Evolutionary conservation across 2,113 vertebrate species (phyloP), one percentile per base, ranked within the genome.

Genomic region (Gymnocephalus cernua): DNA sequence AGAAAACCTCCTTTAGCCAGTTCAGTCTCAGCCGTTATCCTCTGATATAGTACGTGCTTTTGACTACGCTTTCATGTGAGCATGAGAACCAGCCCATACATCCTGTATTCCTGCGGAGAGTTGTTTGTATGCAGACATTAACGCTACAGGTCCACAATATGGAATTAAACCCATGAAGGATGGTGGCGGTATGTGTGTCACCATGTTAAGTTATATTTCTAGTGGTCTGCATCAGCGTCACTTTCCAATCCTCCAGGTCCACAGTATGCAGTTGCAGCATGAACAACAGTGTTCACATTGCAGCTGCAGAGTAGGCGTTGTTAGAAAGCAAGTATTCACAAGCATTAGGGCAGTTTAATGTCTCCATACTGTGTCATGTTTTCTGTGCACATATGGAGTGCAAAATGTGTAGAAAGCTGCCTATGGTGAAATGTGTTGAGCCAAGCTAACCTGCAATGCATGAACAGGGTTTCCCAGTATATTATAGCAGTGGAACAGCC

Each of bases 21-120:
- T 13, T 35, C 47, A 25, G 45, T 32, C 2, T 56, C 6, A 16
- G 62, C 38, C 44, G 51, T 19, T 19, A 56, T 57, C 10, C 29
- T 72, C n/a, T 80, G 21, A 58, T 44, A 16, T 38, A n/a, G n/a
- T n/a, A 27, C 41, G 48, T 74, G 44, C 54, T 58, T 48, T 59
- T 59, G 10, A n/a, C 25, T 29, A 23, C 0, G 25, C 14, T 58
- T 58, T 25, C 15, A 21, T 32, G 16, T 44, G 23, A 27, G 38
- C 35, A 32, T n/a, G 48, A 50, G 0, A 35, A 32, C 7, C 32
- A 27, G 11, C 15, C 12, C 61, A 27, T 53, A 15, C 41, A n/a
- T 29, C 4, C 74, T 57, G 41, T 25, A 19, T 3, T 47, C 15
- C 38, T 56, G 10, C 4, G 2, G 23, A 21, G 32, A 5, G 6